phyloP scores from a whole-genome alignment of 2,888 invertebrate genomes.

The Urechis unicinctus region DNA sequence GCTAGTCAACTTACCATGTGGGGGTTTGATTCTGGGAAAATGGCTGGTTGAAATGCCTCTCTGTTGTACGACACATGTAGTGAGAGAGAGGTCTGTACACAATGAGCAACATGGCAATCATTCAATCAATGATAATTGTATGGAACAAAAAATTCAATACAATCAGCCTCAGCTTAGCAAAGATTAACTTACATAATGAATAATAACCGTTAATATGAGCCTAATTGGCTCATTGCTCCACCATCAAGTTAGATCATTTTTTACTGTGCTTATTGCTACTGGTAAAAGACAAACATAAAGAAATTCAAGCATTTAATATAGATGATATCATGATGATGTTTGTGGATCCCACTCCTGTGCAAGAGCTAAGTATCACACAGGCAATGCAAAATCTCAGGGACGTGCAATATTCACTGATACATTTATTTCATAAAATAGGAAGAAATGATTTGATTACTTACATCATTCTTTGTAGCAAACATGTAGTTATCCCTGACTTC shows the following conservation, averaged over 20 bases:
- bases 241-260: no score
- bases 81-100: slow-evolving; percentile 19
- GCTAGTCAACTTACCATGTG: slow-evolving; percentile 8
- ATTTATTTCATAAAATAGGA: background rate
- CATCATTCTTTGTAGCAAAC: slow-evolving; percentile 72
- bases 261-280: no score
- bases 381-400: background rate
- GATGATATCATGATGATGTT: no score
- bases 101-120: background rate
- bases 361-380: no score
- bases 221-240: no score
- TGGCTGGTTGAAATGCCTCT: slow-evolving; percentile 64
- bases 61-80: slow-evolving; percentile 73
- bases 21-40: slow-evolving; percentile 60
- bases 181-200: no score
- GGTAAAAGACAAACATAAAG: no score
- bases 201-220: no score
- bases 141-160: no score
- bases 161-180: no score
- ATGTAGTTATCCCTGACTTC: slow-evolving; percentile 76
- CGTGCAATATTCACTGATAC: background rate
- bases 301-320: no score
- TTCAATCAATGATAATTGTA: background rate
- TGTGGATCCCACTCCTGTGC: no score
- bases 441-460: slow-evolving; percentile 46